Evolutionary conservation across 2,888 invertebrate genomes (phyloP).

Genomic region (Ethmia dodecea): DNA sequence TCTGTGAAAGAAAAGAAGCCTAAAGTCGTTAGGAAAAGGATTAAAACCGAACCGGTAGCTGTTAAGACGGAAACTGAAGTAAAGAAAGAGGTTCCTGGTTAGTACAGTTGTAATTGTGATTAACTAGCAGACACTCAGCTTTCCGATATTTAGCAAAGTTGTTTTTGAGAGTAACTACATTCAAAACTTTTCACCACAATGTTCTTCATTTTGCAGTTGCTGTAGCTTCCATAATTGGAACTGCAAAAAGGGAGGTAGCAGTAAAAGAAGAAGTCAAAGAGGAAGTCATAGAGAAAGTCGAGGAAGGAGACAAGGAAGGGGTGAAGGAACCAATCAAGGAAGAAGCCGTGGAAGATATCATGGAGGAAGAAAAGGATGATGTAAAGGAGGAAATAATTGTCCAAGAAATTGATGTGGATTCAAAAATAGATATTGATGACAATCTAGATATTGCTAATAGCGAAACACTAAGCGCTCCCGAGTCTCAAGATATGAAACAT

Average conservation of each 20-base stretch:
- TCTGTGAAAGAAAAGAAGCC: constrained; percentile 39
- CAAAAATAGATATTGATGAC: constrained; percentile 15
- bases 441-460: constrained; percentile 11
- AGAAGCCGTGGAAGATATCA: constrained; percentile 13
- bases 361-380: constrained; percentile 6
- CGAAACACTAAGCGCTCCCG: constrained; percentile 24
- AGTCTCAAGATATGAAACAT: constrained; percentile 26
- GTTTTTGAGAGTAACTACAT: no score
- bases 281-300: constrained; percentile 11
- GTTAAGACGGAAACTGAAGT: constrained; percentile 22
- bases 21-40: constrained; percentile 20
- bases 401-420: constrained; percentile 12
- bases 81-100: constrained; percentile 48
- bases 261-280: background rate
- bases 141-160: no score
- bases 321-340: background rate
- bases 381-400: background rate
- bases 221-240: constrained; percentile 63
- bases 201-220: constrained; percentile 43
- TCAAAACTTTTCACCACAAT: no score
- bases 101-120: no score
- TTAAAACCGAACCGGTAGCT: constrained; percentile 15
- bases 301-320: constrained; percentile 4
- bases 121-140: no score
- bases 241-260: constrained; percentile 24